A percentile compares a stretch with the other conserved stretches of the same genome.
phyloP scores from a whole-genome alignment of 2,113 vertebrate genomes.

The Strix uralensis region DNA sequence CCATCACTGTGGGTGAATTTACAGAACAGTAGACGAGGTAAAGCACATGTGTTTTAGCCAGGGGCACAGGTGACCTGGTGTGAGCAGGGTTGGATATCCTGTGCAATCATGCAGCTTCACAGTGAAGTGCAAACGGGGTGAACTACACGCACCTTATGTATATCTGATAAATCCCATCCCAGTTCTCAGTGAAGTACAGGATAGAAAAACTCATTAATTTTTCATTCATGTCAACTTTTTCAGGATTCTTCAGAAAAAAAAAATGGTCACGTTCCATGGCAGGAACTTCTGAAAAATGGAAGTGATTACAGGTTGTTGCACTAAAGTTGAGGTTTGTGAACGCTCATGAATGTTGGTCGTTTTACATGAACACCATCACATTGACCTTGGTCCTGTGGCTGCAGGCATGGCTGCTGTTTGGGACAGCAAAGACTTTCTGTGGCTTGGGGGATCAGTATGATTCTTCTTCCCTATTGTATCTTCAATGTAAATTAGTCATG shows the following conservation, averaged over 20 bases:
- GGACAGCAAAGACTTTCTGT: not conserved
- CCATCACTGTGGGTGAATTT: not conserved
- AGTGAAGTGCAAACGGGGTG: not conserved
- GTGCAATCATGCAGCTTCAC: not conserved
- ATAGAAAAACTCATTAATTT: not conserved
- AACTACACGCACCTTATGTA: not conserved
- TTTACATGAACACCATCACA: not conserved
- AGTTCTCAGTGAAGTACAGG: not conserved
- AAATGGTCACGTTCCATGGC: rapidly evolving
- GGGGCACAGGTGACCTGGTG: not conserved
- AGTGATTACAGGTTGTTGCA: not conserved
- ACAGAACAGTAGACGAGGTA: not conserved
- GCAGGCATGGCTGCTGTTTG: not conserved
- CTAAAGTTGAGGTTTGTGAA: not conserved
- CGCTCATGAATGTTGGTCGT: rapidly evolving
- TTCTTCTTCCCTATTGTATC: not conserved
- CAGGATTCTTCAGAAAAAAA: not conserved
- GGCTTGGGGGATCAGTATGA: not conserved
- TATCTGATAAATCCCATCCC: not conserved
- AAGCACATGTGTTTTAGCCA: not conserved
- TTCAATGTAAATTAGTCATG: not conserved
- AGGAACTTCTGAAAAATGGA: not conserved
- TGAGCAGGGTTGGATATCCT: not conserved
- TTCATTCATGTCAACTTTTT: not conserved
- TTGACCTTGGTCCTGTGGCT: not conserved